A percentile compares a stretch with the other conserved stretches of the same genome.
phyloP scores from a whole-genome alignment of 2,797 vertebrate genomes.

The Chelon auratus region DNA sequence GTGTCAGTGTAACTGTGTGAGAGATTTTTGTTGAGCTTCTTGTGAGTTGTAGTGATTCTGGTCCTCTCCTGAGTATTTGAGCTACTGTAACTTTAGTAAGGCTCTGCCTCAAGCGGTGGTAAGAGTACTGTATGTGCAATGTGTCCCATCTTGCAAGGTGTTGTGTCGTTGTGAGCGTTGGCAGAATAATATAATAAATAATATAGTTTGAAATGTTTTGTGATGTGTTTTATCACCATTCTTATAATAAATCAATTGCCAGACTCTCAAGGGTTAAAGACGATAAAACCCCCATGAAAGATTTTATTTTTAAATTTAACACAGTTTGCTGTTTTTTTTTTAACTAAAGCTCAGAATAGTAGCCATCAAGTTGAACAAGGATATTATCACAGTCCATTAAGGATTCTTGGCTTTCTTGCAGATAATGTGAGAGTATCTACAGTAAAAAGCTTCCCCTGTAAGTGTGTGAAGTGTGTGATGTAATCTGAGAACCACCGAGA shows the following conservation, averaged over 20 bases:
- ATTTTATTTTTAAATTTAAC: background rate
- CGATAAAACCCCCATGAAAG: background rate
- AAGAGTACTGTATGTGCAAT: constrained; percentile 73
- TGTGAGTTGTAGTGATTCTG: constrained; percentile 78
- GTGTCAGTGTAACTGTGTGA: constrained; percentile 75
- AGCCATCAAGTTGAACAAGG: too few species aligned
- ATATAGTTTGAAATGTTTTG: constrained; percentile 72
- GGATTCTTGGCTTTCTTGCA: background rate
- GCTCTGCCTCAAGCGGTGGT: constrained; percentile 63
- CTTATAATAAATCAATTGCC: background rate
- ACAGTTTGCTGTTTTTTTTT: too few species aligned
- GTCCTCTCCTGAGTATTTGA: constrained; percentile 71
- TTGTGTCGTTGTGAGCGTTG: constrained; percentile 79
- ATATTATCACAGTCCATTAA: constrained; percentile 8
- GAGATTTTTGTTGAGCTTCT: constrained; percentile 72
- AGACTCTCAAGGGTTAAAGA: rapidly evolving
- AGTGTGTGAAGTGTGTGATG: constrained; percentile 38
- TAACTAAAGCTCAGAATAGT: too few species aligned
- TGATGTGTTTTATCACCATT: background rate
- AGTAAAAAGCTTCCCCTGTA: constrained; percentile 6
- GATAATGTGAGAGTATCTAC: constrained; percentile 3
- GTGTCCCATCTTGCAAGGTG: constrained; percentile 76
- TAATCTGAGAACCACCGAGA: constrained; percentile 61
- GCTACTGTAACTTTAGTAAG: constrained; percentile 76
- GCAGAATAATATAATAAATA: constrained; percentile 83